Base-by-base conservation (phyloP, 2,888 invertebrate species). In the Orchesella flavescens region DNA sequence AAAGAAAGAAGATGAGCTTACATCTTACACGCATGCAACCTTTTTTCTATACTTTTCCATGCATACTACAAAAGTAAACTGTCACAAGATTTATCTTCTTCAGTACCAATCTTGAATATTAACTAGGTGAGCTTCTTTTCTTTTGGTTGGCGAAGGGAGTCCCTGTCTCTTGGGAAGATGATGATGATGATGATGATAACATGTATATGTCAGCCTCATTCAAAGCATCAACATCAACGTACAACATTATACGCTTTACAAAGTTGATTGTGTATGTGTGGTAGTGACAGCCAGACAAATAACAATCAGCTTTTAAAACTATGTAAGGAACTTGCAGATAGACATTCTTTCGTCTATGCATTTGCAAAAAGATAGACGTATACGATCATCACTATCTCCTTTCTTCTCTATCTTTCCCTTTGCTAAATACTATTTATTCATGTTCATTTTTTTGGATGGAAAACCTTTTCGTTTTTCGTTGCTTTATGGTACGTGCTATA, bases 211-310 rank as follows among this genome's bases (percentile, higher is more conserved):
- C n/a, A 53, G 53, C 53, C 15, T 3, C 15, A 15, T 53, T 53
- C 17, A 53, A 53, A 9, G 2, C 15, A 53, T 15, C 34, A 34
- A 34, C 34, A 7, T 34, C 7, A n/a, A n/a, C n/a, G n/a, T n/a
- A 44, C 44, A 57, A 12, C 57, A 15, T 5, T 59, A 19, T 59
- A 61, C 61, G 15, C 61, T 24, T 17, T 44, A 44, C 17, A 53
- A 34, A 17, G 74, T 19, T 65, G 49, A 65, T 46, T 75, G 34
- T 53, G 63, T 71, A 61, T 75, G 34, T 53, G 63, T 71, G 73
- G n/a, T 19, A 79, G 78, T 72, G 78, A 71, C 78, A 79, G 78
- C 34, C 59, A 10, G 78, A 71, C 78, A 79, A 71, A 79, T 72
- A 76, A 68, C 76, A 76, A 76, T 76, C 76, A 68, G 24, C 66